Evolutionary conservation across 1,140 invertebrate species (phyloP), one percentile per base, ranked within the genome.

Genomic region (Pantala flavescens): DNA sequence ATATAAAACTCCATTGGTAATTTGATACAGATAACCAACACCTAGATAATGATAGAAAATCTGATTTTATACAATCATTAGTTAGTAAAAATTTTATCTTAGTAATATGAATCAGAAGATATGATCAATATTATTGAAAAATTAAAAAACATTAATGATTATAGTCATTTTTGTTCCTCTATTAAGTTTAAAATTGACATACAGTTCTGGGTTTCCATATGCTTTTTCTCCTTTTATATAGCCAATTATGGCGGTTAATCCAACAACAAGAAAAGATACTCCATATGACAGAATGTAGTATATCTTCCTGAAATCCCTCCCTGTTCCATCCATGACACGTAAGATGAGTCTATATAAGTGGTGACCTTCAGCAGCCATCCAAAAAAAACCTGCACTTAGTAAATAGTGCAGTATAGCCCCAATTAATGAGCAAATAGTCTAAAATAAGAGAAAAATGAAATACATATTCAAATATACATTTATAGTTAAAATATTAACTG

Each of bases 361-460:
- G 43, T 78, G 73, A 73, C 82, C 82, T 79, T 83, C 82, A 43
- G 87, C 77, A 74, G 82, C 83, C 87, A 88, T 89, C 88, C 88
- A 90, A 43, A 83, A 79, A 79, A 90, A 90, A 0, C 87, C 80
- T 19, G 83, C 81, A 28, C 89, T 81, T 79, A 90, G 88, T 72
- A 87, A 82, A 79, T 85, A 90, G 78, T 90, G 88, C 5, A 89
- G 81, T 1, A 85, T 74, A 0, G 85, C 85, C 42, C 87, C 88
- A 24, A 89, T 83, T 7, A 87, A 79, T 5, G 84, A 82, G 78
- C 88, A 90, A 10, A 85, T 75, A 24, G 83, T 81, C 76, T 81
- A 78, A 43, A 81, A 63, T 3, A 63, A 7, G 16, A 49, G 12
- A 63, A 72, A 72, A 42, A 73, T 21, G 24, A 0, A 43, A 11